Evolutionary conservation across 2,797 vertebrate species (phyloP), one percentile per base, ranked within the genome.

Genomic region (Phoebastria nigripes): DNA sequence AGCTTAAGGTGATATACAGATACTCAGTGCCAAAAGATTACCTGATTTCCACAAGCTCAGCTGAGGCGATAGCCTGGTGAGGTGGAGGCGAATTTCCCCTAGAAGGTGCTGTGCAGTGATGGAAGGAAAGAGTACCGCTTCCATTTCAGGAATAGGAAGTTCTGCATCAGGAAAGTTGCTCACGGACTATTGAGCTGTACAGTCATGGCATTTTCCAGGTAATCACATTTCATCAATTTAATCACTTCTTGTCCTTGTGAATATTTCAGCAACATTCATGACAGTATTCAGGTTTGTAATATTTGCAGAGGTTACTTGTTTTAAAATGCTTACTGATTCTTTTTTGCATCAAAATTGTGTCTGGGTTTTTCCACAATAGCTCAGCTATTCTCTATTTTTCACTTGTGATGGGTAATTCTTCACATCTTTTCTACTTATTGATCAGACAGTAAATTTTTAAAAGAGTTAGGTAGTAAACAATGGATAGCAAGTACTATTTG

Each of bases 1-100:
- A 94, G 62, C 59, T 92, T 80, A 93, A 92, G 70, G 62, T 92
- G 74, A 93, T 82, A 66, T 73, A 82, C 9, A 77, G 81, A n/a
- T 9, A 37, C 17, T 76, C 29, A 24, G 55, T 55, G 73, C 55
- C 80, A 90, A 80, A 87, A 63, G 24, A 69, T 72, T 35, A 20
- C 72, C 55, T 37, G 39, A 58, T 47, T 76, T 76, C 55, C 78
- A 54, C 35, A 69, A 5, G 19, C 65, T 41, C 26, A 26, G 54
- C 28, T 44, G 70, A 76, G 39, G 61, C 1, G 4, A 20, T 47
- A 69, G 11, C 21, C 73, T 49, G 14, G 46, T 49, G 29, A 81
- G 33, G 28, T 51, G 74, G 42, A 91, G 37, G 41, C 73, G 78
- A 69, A 89, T 84, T 71, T 90, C 18, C 42, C 33, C 28, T 26